Base-by-base conservation (phyloP, 2,797 vertebrate species). In the Chlorospingus flavigularis region DNA sequence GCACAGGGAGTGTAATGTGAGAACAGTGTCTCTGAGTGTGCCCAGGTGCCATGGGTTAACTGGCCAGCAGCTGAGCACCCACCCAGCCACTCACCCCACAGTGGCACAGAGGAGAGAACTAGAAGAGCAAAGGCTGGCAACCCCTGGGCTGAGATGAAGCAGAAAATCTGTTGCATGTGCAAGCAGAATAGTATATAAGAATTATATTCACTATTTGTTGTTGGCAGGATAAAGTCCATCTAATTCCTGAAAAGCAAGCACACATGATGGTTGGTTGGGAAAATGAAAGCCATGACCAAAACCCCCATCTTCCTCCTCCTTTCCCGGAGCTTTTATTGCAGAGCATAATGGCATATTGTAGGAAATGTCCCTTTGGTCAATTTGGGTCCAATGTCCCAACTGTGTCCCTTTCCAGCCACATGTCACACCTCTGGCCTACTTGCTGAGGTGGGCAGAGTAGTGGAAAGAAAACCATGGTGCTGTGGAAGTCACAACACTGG, bases 121-220 rank as follows among this genome's bases (percentile, higher is more conserved):
- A 15, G 42, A 74, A 74, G 8, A 65, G 24, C 17, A 66, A 40
- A 77, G 48, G 21, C 42, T 66, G 72, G 31, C 8, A 81, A 23
- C 11, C 25, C 9, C 8, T 28, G 31, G 14, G 3, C 33, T 5
- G 25, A 62, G 26, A 13, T 24, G 55, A 58, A 61, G 26, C 17
- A 53, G 20, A 0, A 7, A 83, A 79, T 23, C 24, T 24, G 9
- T 18, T 39, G 25, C 1, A 0, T 21, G 26, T 3, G 2, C 11
- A 47, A 47, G 53, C 10, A 53, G 30, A 80, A 17, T 11, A 57
- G 28, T 6, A 84, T 54, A 43, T 51, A 21, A 73, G 37, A 48
- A 80, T 21, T 79, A 57, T 54, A 26, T 58, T 66, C 40, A 9
- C 19, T 62, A 2, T 47, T 63, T 84, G 55, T n/a, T 30, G 24